phyloP scores from a whole-genome alignment of 2,888 invertebrate species.

The Mystacides longicornis region DNA sequence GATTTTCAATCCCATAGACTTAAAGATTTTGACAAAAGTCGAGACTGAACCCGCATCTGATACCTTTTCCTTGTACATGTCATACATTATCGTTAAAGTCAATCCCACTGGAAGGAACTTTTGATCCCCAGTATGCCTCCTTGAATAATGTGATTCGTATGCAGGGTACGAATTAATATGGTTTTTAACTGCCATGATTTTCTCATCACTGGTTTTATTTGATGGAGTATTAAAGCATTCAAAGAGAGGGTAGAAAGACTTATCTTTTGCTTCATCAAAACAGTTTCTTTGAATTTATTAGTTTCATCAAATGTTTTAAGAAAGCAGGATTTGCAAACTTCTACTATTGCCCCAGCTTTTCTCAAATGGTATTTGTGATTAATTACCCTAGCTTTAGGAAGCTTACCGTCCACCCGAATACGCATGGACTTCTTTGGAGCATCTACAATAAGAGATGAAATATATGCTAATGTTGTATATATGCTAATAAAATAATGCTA shows the following conservation, averaged over 20 bases:
- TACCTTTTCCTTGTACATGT: not conserved
- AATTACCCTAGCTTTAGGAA: not conserved
- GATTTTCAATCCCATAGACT: not conserved
- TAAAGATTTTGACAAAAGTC: not conserved
- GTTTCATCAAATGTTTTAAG: not conserved
- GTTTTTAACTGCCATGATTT: not conserved
- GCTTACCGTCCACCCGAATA: not conserved
- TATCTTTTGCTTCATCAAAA: not conserved
- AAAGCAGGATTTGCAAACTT: constrained; percentile 1
- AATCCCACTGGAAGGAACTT: not conserved
- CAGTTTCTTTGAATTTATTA: not conserved
- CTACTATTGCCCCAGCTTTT: not conserved
- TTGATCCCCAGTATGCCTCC: not conserved
- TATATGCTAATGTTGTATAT: not conserved
- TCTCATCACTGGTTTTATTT: not conserved
- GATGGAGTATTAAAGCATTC: not conserved
- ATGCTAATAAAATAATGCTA: no score
- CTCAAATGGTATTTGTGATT: not conserved
- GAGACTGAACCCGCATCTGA: not conserved
- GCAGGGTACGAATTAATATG: not conserved
- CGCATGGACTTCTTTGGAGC: not conserved
- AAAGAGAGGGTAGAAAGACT: not conserved
- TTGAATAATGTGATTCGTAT: not conserved
- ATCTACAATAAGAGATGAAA: constrained; percentile 3
- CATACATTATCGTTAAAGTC: not conserved